Base-by-base conservation (phyloP, 2,113 vertebrate genomes). In the Bucco capensis region DNA sequence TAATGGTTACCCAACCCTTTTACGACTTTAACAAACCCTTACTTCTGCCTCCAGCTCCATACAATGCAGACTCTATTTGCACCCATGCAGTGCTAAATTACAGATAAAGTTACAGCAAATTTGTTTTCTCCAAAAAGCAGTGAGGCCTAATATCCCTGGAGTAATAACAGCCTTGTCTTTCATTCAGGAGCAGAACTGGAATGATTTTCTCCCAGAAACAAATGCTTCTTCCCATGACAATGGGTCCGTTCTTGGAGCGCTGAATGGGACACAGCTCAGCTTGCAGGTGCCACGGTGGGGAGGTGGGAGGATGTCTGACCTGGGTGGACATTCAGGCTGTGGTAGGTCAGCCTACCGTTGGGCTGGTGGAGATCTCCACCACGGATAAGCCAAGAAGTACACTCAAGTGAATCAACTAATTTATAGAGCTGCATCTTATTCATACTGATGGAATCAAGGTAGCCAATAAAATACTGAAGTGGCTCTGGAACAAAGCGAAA, bases 51-150 rank as follows among this genome's bases (percentile, higher is more conserved):
- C 95, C 90, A 80, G 49, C 91, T 95, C 97, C 96, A 96, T 91
- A 99, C 98, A 99, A 98, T 99, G 98, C 96, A 93, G 97, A 94
- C 97, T 98, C 98, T 99, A 98, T 99, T 98, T 98, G 98, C 97
- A 97, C 97, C 97, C 97, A 97, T 97, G 98, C 96, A 96, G 96
- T 97, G 98, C 98, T 98, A 98, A 98, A 98, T 99, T 99, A 99
- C 98, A 99, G 98, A 98, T 99, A 98, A 99, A 99, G 98, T 99
- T 99, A 99, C 99, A 98, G 98, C 98, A 99, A 99, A 99, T 99
- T 99, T 99, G 99, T 99, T 99, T 99, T 98, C 98, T 98, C 97
- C 98, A 98, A 98, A 99, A 99, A 97, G 98, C 98, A 98, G 98
- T 97, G 97, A 98, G 98, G 98, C 98, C 97, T 98, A 97, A 95